These are phyloP conservation scores for Triops longicaudatus DNA, from an alignment of 1,140 invertebrate genomes.

Conservation along the genomic window DNA sequence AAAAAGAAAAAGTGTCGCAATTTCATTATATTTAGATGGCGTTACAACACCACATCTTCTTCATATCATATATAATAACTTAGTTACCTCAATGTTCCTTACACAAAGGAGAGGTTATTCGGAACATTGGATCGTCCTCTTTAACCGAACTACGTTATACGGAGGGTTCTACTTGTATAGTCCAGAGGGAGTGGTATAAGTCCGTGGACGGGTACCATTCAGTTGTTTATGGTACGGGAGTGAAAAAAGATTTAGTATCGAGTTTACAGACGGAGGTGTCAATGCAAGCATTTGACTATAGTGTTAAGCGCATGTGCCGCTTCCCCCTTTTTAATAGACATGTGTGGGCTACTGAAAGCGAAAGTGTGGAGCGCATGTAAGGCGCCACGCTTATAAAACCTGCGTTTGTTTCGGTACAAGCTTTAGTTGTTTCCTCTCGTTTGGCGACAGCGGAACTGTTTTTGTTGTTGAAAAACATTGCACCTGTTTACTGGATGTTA, in stretches of 20 bases:
- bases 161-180: too few relatives aligned
- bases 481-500: too few relatives aligned
- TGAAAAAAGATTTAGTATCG: neutral
- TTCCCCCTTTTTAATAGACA: neutral
- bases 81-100: too few relatives aligned
- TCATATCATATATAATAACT: too few relatives aligned
- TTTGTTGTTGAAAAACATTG: neutral
- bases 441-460: neutral
- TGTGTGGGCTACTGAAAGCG: neutral
- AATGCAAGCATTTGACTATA: neutral
- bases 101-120: too few relatives aligned
- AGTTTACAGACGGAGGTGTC: neutral
- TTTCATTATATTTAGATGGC: too few relatives aligned
- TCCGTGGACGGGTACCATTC: neutral
- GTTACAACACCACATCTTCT: too few relatives aligned
- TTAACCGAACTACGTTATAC: too few relatives aligned
- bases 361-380: neutral
- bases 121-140: too few relatives aligned
- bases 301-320: neutral
- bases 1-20: too few relatives aligned
- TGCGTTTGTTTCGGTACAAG: neutral
- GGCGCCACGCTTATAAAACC: neutral
- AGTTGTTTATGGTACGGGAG: neutral
- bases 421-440: conserved; percentile 8
- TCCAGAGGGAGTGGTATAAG: too few relatives aligned